These are phyloP conservation scores for Resseliella maxima DNA, from an alignment of 2,888 invertebrate genomes.

Conservation along the genomic window DNA sequence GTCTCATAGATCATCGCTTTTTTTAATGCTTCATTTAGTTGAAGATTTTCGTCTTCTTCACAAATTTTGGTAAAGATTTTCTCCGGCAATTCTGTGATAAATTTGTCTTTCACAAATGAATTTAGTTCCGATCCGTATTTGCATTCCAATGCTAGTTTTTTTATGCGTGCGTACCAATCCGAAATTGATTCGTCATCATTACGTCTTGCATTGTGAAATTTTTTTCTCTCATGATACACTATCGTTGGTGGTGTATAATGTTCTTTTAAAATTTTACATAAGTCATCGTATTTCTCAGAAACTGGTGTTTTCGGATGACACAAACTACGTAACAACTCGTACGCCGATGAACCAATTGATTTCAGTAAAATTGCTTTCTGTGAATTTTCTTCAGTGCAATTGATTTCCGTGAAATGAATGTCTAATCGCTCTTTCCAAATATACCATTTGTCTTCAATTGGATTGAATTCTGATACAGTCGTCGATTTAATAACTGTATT, in stretches of 20 bases:
- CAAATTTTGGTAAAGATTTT: not conserved
- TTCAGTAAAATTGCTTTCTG: conserved; percentile 18
- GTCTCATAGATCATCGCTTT: too few relatives aligned
- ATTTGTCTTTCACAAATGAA: not conserved
- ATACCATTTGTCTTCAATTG: not conserved
- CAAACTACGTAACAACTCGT: not conserved
- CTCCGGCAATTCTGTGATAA: not conserved
- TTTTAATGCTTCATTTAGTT: too few relatives aligned
- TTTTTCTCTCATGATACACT: not conserved
- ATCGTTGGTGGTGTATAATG: not conserved
- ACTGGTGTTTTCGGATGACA: conserved; percentile 1
- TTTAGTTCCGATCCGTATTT: not conserved
- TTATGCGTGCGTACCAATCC: not conserved
- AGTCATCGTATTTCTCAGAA: not conserved
- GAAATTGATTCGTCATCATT: not conserved
- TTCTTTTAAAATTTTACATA: not conserved
- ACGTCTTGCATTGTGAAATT: not conserved
- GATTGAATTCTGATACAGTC: not conserved
- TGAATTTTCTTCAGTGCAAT: not conserved
- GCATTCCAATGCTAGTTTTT: not conserved
- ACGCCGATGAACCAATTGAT: conserved; percentile 19
- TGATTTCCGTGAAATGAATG: conserved; percentile 12
- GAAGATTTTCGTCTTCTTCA: not conserved
- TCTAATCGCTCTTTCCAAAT: conserved; percentile 21
- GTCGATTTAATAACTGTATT: not conserved